Conservation (phyloP, 2,888 invertebrate genomes). For the Priocnemis perturbator region DNA sequence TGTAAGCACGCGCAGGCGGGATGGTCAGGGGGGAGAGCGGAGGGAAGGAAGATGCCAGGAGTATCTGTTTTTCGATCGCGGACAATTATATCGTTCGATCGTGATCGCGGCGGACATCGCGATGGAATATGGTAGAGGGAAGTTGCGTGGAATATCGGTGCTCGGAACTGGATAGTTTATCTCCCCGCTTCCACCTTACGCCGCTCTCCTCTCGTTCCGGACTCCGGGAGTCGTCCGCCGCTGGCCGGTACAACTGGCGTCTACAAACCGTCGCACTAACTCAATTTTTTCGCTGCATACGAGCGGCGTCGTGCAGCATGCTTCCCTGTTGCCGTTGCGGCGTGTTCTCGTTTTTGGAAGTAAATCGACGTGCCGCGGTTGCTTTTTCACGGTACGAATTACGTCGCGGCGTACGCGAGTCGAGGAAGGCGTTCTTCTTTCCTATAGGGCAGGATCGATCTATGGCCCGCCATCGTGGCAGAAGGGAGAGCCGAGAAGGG, state of each 20-base stretch:
- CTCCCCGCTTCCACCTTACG: background rate
- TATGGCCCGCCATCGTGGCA: constrained; percentile 55
- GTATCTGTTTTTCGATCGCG: constrained; percentile 28
- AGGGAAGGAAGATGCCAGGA: constrained; percentile 4
- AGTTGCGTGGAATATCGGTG: constrained; percentile 10
- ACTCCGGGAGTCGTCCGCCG: no score
- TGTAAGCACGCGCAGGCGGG: constrained; percentile 24
- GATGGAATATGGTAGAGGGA: constrained; percentile 15
- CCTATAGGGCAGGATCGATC: constrained; percentile 59
- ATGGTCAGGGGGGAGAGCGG: background rate
- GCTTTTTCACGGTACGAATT: constrained; percentile 53
- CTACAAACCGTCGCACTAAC: no score
- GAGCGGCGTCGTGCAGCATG: no score
- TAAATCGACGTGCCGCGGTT: constrained; percentile 46
- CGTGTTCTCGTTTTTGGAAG: constrained; percentile 19
- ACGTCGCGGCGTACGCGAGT: constrained; percentile 39
- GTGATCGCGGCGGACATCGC: constrained; percentile 25
- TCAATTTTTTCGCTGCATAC: background rate
- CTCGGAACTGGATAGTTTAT: constrained; percentile 8
- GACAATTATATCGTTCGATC: constrained; percentile 49
- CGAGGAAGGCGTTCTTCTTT: constrained; percentile 58
- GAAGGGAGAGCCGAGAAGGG: constrained; percentile 50
- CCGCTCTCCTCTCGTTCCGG: background rate
- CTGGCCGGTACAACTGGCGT: no score
- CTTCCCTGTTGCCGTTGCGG: no score